Evolutionary conservation across 2,113 vertebrate species (phyloP), one percentile per base, ranked within the genome.

Genomic region (Chrysochloris asiatica): DNA sequence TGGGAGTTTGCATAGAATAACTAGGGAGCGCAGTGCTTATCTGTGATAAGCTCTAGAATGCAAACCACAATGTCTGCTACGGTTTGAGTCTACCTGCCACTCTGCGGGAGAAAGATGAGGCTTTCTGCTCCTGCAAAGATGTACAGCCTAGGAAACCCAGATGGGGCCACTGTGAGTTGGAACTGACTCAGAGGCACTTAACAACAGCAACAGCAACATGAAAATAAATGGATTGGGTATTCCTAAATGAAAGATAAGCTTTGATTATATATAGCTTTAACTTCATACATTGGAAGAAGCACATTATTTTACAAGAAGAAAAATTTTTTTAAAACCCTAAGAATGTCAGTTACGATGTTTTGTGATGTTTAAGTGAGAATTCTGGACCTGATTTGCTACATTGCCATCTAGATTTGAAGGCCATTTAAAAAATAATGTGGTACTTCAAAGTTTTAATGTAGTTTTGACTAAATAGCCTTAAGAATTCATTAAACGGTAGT

Each of bases 391-490:
- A 82, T 56, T 83, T 63, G 78, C 4, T 79, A 5, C 73, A 30
- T 12, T 76, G 1, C 14, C 26, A 79, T 88, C 71, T 86, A 43
- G 43, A 52, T 88, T 61, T 59, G 85, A 81, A 72, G 77, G 3
- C 12, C 73, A 59, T 75, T 81, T 78, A 85, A 88, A 88, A 75
- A 19, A 69, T 69, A 26, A 22, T 71, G 28, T 38, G 33, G 7
- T 65, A 33, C 50, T 90, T 12, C 5, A 19, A 88, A 83, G n/a
- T 72, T 69, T 8, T 71, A 76, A 13, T 26, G 92, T 75, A 50
- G n/a, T 91, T 91, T 94, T 52, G 83, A 52, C 75, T 67, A 87
- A 61, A 41, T 90, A 82, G n/a, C 65, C 65, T 33, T n/a, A 43
- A 84, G 50, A 80, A 21, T 81, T 87, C 26, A 72, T 84, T 56